Conservation (phyloP, 2,888 invertebrate genomes). For the Neocrepidodera transversa region DNA sequence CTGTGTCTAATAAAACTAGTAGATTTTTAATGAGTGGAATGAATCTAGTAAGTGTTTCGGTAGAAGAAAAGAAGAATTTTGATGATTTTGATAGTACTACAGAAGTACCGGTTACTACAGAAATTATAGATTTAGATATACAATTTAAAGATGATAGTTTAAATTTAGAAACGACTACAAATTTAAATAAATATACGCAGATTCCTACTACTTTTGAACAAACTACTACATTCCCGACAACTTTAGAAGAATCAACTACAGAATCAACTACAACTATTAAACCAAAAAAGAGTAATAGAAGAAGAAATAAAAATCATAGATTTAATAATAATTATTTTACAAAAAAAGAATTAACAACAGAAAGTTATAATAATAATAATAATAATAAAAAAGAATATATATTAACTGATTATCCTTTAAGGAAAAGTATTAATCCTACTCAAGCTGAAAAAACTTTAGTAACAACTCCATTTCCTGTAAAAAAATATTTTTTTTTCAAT, state of each 20-base stretch:
- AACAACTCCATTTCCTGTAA: slow-evolving; percentile 52
- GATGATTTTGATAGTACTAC: slow-evolving; percentile 11
- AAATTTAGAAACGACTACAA: slow-evolving; percentile 7
- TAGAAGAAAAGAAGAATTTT: slow-evolving; percentile 13
- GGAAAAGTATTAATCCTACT: slow-evolving; percentile 57
- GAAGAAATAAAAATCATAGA: slow-evolving; percentile 39
- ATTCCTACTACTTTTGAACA: slow-evolving; percentile 22
- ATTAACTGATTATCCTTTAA: slow-evolving; percentile 53
- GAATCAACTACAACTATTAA: slow-evolving; percentile 9
- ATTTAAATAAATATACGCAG: slow-evolving; percentile 1
- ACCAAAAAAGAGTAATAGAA: slow-evolving; percentile 20
- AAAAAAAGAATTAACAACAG: slow-evolving; percentile 11
- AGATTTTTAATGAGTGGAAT: slow-evolving; percentile 7
- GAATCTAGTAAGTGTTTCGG: slow-evolving; percentile 19
- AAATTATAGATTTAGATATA: neutral
- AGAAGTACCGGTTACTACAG: slow-evolving; percentile 27
- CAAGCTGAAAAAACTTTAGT: slow-evolving; percentile 49
- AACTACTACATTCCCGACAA: slow-evolving; percentile 12
- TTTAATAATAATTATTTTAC: slow-evolving; percentile 45
- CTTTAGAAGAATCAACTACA: slow-evolving; percentile 5
- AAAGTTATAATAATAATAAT: slow-evolving; percentile 4
- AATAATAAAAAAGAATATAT: slow-evolving; percentile 15
- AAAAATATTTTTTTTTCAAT: slow-evolving; percentile 60
- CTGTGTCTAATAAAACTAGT: neutral
- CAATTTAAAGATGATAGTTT: neutral